Evolutionary conservation across 2,113 vertebrate genomes (phyloP).

Genomic region (Aspiorhynchus laticeps): DNA sequence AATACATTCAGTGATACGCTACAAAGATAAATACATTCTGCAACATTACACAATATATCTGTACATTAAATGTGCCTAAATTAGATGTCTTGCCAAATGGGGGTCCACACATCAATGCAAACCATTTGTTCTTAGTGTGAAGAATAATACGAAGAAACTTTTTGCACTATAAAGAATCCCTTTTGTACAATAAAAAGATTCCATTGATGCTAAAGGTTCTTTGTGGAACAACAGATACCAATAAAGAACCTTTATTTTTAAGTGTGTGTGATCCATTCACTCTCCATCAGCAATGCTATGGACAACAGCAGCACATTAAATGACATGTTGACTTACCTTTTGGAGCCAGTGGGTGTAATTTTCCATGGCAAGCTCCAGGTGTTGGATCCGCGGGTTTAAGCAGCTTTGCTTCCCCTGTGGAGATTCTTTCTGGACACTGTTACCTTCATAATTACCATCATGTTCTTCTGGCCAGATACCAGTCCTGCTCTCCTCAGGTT

Average conservation of each 20-base stretch:
- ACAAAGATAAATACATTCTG: not conserved
- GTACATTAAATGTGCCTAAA: not conserved
- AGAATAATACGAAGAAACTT: not conserved
- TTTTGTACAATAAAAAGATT: not conserved
- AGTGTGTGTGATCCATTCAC: not conserved
- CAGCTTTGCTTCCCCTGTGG: constrained; percentile 81
- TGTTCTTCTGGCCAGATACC: constrained; percentile 76
- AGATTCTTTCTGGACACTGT: constrained; percentile 83
- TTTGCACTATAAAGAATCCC: not conserved
- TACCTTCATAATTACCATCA: constrained; percentile 77
- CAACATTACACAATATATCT: not conserved
- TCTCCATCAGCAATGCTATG: not conserved
- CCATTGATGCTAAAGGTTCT: not conserved
- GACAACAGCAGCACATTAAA: not conserved
- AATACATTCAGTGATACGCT: not conserved
- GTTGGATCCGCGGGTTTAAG: constrained; percentile 83
- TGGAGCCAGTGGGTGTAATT: constrained; percentile 88
- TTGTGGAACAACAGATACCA: not conserved
- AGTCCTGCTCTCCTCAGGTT: constrained; percentile 74
- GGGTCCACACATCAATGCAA: not conserved
- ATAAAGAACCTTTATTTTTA: not conserved
- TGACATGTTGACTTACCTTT: constrained; percentile 76
- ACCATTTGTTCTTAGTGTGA: not conserved
- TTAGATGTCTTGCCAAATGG: not conserved
- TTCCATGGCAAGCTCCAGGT: constrained; percentile 86